These are phyloP conservation scores for Artibeus jamaicensis DNA, from an alignment of 2,797 vertebrate genomes.

Conservation along the genomic window DNA sequence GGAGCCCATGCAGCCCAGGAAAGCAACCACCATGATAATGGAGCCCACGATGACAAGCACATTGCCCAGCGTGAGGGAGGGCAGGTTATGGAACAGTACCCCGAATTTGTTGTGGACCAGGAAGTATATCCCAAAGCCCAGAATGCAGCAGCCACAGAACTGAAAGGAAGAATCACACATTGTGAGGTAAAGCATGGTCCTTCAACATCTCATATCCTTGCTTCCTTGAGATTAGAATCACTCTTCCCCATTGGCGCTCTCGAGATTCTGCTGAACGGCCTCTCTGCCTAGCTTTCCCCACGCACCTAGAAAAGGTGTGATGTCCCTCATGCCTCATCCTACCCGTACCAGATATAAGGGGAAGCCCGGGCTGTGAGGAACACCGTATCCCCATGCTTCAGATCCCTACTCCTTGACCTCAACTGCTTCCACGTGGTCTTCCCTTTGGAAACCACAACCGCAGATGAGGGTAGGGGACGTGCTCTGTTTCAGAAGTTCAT, in stretches of 20 bases:
- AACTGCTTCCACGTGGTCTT: background rate
- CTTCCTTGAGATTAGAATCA: background rate
- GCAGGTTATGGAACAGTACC: slow-evolving; percentile 65
- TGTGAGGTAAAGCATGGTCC: background rate
- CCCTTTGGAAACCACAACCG: background rate
- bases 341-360: background rate
- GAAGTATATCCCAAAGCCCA: slow-evolving; percentile 78
- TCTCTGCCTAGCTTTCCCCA: background rate
- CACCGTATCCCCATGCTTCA: background rate
- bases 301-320: background rate
- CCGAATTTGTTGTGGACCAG: slow-evolving; percentile 70
- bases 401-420: background rate
- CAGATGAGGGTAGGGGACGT: background rate
- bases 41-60: slow-evolving; percentile 76
- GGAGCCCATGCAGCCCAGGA: slow-evolving; percentile 81
- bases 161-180: slow-evolving; percentile 59
- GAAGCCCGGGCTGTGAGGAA: background rate
- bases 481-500: background rate
- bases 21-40: slow-evolving; percentile 81
- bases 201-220: background rate
- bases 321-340: background rate
- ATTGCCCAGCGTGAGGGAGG: slow-evolving; percentile 77
- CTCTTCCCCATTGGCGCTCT: background rate
- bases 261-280: background rate
- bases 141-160: slow-evolving; percentile 76